Conservation (phyloP, 2,113 vertebrate genomes). For the Saccopteryx leptura region DNA sequence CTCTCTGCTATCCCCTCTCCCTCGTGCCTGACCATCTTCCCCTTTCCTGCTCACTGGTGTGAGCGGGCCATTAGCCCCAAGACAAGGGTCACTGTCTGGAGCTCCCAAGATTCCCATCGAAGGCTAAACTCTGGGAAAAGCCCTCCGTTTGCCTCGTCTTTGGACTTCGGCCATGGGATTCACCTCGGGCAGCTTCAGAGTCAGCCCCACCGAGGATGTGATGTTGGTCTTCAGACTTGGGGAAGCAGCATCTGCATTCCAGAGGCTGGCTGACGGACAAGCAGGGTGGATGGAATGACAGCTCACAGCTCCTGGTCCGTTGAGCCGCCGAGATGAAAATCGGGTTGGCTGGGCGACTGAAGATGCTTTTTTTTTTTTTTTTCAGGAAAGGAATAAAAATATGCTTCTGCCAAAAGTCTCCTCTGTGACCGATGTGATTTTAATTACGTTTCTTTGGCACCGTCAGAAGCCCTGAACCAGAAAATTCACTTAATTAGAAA, state of each 20-base stretch:
- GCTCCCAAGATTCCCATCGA: background rate
- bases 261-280: background rate
- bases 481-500: slow-evolving; percentile 78
- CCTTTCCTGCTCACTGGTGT: background rate
- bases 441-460: slow-evolving; percentile 73
- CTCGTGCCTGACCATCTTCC: background rate
- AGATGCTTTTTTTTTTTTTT: slow-evolving; percentile 43
- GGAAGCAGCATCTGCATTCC: background rate
- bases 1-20: background rate
- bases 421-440: slow-evolving; percentile 72
- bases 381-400: slow-evolving; percentile 58
- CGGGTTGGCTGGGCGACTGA: slow-evolving; percentile 14
- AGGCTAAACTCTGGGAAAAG: background rate
- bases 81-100: slow-evolving; percentile 40
- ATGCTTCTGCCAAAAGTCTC: slow-evolving; percentile 72
- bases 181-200: background rate
- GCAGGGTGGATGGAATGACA: background rate
- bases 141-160: slow-evolving; percentile 2
- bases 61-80: background rate
- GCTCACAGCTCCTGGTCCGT: background rate
- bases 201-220: background rate
- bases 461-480: slow-evolving; percentile 67
- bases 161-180: background rate
- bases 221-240: slow-evolving; percentile 40
- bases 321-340: slow-evolving; percentile 11